Base-by-base conservation (phyloP, 2,888 invertebrate genomes). In the Athrips mouffetella region DNA sequence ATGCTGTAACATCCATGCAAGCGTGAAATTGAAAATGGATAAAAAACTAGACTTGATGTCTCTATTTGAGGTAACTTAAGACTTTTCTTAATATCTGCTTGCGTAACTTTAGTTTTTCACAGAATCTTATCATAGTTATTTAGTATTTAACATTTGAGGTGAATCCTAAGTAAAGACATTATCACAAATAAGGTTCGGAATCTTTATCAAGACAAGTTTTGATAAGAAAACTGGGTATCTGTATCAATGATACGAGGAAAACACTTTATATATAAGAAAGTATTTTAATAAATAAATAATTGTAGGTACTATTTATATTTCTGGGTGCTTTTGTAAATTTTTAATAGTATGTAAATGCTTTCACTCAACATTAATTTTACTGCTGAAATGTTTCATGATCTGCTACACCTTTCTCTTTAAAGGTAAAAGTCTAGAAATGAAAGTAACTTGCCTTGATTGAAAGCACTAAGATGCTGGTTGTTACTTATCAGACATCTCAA, bases 11-110 rank as follows among this genome's bases (percentile, higher is more conserved):
- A 66, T 68, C 62, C 57, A 72, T 73, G 70, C 59, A 65, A 68
- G 55, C 50, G 56, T 67, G 59, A 69, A 63, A 63, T 52, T 60
- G 53, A 84, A 69, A 63, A 88, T 88, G 89, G 88, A 88, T 81
- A 86, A 74, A 73, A 89, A 85, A 75, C 63, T 89, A 77, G 89
- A 89, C 65, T 67, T 89, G 47, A 70, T 89, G 70, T 88, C 89
- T 11, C 63, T 89, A 46, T 78, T 89, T 62, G 89, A 89, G 89
- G 89, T 89, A 88, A 76, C 58, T 41, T 35, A 20, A n/a, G n/a
- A n/a, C n/a, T n/a, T n/a, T n/a, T n/a, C n/a, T n/a, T 45, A 27
- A 15, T 42, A 23, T 13, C 10, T 8, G 8, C 15, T 25, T 13
- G 5, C 11, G 6, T 25, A 23, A 15, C 4, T 40, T n/a, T 33